Evolutionary conservation across 2,888 invertebrate species (phyloP), one percentile per base, ranked within the genome.

Genomic region (Aleiodes leptofemur): DNA sequence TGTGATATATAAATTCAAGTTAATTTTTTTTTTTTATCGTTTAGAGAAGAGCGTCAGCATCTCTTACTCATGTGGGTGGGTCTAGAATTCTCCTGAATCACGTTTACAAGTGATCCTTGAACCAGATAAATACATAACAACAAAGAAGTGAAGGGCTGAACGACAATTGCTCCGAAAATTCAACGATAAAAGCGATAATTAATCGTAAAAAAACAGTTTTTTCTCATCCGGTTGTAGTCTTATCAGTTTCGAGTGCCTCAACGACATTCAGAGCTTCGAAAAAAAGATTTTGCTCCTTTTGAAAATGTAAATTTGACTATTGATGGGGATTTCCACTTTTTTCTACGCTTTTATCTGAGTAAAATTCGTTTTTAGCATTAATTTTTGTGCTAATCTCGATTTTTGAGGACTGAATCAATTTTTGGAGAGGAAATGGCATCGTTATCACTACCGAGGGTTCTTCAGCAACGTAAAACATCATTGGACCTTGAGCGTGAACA

Each of bases 401-500:
- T 61, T 61, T 61, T 4, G 2, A 14, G 16, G 14, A 50, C 23
- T 23, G 23, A 23, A 23, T 23, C 23, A 2, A 23, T 23, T 23
- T 29, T 50, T 1, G 31, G 9, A 31, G 31, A 14, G 70, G 78
- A 79, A 76, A 95, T 95, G 95, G 93, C 94, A 90, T 94, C 94
- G 82, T 90, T 94, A 87, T 94, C 94, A 59, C 90, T 94, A 83
- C 94, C 94, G 51, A 91, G 94, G 85, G 94, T 94, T 80, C 90
- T 94, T 78, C 94, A 95, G 87, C 93, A 93, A 82, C 92, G 94
- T 87, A 95, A 94, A 90, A 94, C 94, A 79, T 95, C 94, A 86
- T 89, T 95, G 86, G 95, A 95, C 87, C 92, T 94, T 81, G 95
- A 96, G 89, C 92, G 95, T 73, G 96, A 96, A 89, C 94, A 94